Conservation (phyloP, 2,888 invertebrate species). For the Heteromyza rotundicornis region DNA sequence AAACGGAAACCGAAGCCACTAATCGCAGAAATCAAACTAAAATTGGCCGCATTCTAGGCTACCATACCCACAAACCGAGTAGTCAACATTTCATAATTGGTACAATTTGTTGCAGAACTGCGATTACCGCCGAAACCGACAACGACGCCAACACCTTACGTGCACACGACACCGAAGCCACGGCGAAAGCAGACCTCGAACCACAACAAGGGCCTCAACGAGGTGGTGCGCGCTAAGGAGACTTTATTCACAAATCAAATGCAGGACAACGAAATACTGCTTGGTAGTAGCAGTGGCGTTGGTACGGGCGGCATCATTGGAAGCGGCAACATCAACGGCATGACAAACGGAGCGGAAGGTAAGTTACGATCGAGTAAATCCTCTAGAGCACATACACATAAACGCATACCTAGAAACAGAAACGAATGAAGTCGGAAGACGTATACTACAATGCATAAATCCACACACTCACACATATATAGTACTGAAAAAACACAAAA, state of each 20-base stretch:
- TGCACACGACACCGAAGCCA: constrained; percentile 57
- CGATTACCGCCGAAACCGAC: constrained; percentile 61
- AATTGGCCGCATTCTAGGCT: neutral
- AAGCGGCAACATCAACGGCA: constrained; percentile 52
- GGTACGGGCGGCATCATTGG: constrained; percentile 24
- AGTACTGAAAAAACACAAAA: too few species aligned
- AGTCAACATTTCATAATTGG: constrained; percentile 45
- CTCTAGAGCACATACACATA: constrained; percentile 39
- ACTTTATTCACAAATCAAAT: constrained; percentile 59
- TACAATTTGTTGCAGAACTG: constrained; percentile 59
- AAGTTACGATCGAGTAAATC: constrained; percentile 56
- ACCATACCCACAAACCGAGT: constrained; percentile 4
- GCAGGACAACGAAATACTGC: constrained; percentile 55
- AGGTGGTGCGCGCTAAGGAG: constrained; percentile 61
- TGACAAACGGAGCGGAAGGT: constrained; percentile 58
- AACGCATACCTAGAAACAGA: constrained; percentile 19
- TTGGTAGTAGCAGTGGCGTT: constrained; percentile 39
- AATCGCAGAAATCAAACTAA: neutral
- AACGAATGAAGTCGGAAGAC: constrained; percentile 42
- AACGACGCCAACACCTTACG: constrained; percentile 56
- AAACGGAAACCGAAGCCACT: neutral
- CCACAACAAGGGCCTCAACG: constrained; percentile 60
- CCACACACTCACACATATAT: constrained; percentile 14
- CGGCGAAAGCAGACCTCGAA: constrained; percentile 54
- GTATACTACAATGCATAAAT: constrained; percentile 32